Evolutionary conservation across 2,113 vertebrate genomes (phyloP), one percentile per base, ranked within the genome.

Genomic region (Tyrannus savana): DNA sequence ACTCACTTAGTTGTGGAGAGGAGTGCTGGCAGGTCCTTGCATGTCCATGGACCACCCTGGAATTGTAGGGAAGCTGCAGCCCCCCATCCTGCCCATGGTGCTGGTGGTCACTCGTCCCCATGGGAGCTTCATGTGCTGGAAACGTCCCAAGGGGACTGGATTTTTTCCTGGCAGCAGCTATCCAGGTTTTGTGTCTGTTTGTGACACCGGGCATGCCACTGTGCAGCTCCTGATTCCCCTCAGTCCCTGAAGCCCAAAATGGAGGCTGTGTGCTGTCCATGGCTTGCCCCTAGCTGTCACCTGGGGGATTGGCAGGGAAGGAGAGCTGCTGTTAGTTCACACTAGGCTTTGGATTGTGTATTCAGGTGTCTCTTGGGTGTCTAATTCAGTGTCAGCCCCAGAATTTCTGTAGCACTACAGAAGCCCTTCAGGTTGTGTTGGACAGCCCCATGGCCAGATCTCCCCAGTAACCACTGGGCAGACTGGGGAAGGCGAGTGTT

Each of bases 401-500:
- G 76, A 44, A 64, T 41, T 68, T 56, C 55, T 68, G 37, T 10
- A 56, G 63, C 37, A 52, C 18, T 23, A 15, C 39, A 59, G 39
- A 10, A 88, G 12, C 49, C 31, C 14, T 76, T 68, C 44, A 33
- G 63, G 4, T 2, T 37, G 37, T 0, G 0, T 21, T 81, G 80
- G 35, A 22, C 50, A 11, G 9, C 30, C 44, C 27, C 10, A 1
- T 31, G 62, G 49, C 49, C 0, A 1, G 15, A 39, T 74, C 8
- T 58, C 39, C 42, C 24, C 66, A 19, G 44, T 0, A 59, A 35
- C 75, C 66, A 12, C 52, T 72, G 89, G 58, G 39, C 62, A 37
- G 52, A n/a, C 13, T 49, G 60, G n/a, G 71, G 35, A 60, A 53
- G n/a, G 21, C 0, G 0, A 33, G 31, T 0, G 0, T 14, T 2